A percentile compares a stretch with the other conserved stretches of the same genome.
Evolutionary conservation across 92 coral and sea anemone genomes (phyloP).

Genomic region (Micromussa lordhowensis): DNA sequence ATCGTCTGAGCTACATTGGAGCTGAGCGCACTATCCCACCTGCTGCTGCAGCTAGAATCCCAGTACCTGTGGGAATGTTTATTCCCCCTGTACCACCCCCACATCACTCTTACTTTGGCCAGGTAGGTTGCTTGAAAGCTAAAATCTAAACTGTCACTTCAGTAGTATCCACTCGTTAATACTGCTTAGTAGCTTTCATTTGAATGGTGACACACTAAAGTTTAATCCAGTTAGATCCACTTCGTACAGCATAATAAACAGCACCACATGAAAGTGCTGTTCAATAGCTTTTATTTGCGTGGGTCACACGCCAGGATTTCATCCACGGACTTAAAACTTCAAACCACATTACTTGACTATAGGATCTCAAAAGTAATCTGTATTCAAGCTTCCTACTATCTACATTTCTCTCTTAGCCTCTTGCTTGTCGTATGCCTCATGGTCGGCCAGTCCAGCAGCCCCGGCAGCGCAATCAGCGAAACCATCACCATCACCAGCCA

Average conservation of each 20-base stretch:
- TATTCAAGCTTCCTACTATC: too few species aligned
- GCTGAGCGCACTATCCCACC: constrained; percentile 97
- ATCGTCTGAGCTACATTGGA: constrained; percentile 97
- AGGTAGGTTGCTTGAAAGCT: constrained; percentile 59
- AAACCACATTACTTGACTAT: too few species aligned
- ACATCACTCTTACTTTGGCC: constrained; percentile 95
- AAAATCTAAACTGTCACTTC: not conserved
- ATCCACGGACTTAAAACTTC: too few species aligned
- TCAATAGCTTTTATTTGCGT: too few species aligned
- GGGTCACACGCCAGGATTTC: too few species aligned
- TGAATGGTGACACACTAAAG: not conserved
- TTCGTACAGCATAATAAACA: too few species aligned
- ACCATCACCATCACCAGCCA: constrained; percentile 86
- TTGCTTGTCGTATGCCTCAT: constrained; percentile 87
- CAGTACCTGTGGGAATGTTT: constrained; percentile 99
- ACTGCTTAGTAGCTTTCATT: not conserved
- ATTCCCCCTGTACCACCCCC: constrained; percentile 99
- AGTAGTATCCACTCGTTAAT: not conserved
- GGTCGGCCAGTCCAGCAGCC: constrained; percentile 73
- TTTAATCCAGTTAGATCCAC: too few species aligned
- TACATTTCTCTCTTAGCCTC: constrained; percentile 58
- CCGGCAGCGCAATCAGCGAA: constrained; percentile 85
- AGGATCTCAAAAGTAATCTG: too few species aligned
- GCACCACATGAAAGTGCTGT: too few species aligned
- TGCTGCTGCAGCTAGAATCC: constrained; percentile 98